A percentile compares a stretch with the other conserved stretches of the same genome.
Evolutionary conservation across 1,140 invertebrate species (phyloP).

Genomic region (Plodia interpunctella): DNA sequence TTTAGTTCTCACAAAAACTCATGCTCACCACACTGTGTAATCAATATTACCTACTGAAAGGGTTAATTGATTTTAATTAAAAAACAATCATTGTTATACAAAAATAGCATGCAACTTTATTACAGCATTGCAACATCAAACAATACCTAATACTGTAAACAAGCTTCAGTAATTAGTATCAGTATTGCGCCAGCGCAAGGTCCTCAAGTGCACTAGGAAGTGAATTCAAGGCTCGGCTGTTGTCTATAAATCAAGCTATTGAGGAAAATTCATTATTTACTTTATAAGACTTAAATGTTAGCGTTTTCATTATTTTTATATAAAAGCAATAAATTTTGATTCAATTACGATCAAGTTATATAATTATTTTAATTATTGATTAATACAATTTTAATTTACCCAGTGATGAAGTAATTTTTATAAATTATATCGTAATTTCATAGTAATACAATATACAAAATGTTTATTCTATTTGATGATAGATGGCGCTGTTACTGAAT

Average conservation of each 20-base stretch:
- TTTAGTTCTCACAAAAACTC: too few relatives aligned
- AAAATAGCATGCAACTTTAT: slow-evolving; percentile 5
- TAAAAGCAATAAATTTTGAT: background rate
- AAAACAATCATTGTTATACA: background rate
- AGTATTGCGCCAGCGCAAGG: slow-evolving; percentile 7
- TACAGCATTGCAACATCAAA: background rate
- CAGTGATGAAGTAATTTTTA: too few relatives aligned
- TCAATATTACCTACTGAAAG: too few relatives aligned
- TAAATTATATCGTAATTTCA: too few relatives aligned
- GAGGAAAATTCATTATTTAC: slow-evolving; percentile 10
- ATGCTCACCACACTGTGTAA: too few relatives aligned
- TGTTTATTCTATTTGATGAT: slow-evolving; percentile 7
- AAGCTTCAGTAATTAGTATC: slow-evolving; percentile 8
- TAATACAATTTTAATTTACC: too few relatives aligned
- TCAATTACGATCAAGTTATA: too few relatives aligned
- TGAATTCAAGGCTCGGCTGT: slow-evolving; percentile 1
- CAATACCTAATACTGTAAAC: slow-evolving; percentile 9
- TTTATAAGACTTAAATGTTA: background rate
- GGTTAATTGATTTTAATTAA: background rate
- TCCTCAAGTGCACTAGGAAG: slow-evolving; percentile 10
- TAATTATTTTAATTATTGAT: too few relatives aligned
- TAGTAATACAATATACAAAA: too few relatives aligned
- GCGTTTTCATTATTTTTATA: background rate
- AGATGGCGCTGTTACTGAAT: slow-evolving; percentile 14
- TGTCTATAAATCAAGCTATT: slow-evolving; percentile 9